Evolutionary conservation across 2,113 vertebrate species (phyloP), one percentile per base, ranked within the genome.

Genomic region (Rattus norvegicus): DNA sequence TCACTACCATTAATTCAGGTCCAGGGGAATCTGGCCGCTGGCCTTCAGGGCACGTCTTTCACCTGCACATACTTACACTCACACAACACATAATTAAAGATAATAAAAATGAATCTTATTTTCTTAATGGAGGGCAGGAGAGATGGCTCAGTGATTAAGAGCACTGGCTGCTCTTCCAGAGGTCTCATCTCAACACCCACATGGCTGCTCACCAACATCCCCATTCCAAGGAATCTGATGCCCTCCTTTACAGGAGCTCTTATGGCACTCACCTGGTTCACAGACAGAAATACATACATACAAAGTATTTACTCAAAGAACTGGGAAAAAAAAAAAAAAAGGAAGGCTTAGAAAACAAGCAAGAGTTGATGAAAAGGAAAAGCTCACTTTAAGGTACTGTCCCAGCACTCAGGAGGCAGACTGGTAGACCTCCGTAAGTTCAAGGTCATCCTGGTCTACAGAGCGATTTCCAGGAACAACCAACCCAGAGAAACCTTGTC

Each of bases 281-380:
- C 39, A 33, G 47, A 43, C 52, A 54, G 43, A 43, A 43, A 43
- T 43, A 8, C 75, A 77, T 16, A 49, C 22, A 61, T 56, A 83
- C 26, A 59, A 5, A 61, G 19, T 36, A 61, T n/a, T 83, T 61
- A 80, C 36, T 76, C 24, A 76, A 76, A 76, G 3, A 76, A 47
- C 22, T 72, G 33, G 1, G 22, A 73, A n/a, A 73, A 39, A 22
- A 22, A 73, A 20, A 39, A 33, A n/a, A 43, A 2, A 12, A 17
- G 72, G 14, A 52, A 52, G 16, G 77, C 52, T 22, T 80, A 36
- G 19, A 83, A 39, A 56, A 26, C 36, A n/a, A 59, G 11, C 36
- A 61, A 26, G 19, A 81, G 33, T 22, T 85, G n/a, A 17, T 96
- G 59, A 88, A 95, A 95, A 95, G 52, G 39, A 95, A 96, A 47